phyloP scores from a whole-genome alignment of 1,140 invertebrate species.

The Phymastichus coffea region DNA sequence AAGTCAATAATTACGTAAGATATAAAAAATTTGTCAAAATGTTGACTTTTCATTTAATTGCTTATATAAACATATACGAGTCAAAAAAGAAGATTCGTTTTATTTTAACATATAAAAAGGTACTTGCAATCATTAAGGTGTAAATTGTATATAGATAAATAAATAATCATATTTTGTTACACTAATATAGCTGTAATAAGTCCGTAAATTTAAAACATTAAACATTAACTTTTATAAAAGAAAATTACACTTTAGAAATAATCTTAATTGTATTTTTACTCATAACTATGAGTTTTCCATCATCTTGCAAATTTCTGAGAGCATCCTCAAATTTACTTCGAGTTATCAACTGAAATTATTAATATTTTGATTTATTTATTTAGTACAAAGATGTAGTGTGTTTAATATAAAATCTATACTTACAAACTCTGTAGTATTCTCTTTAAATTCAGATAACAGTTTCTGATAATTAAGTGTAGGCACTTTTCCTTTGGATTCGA shows the following conservation, averaged over 20 bases:
- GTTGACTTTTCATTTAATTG: too few relatives aligned
- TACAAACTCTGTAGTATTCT: slow-evolving; percentile 42
- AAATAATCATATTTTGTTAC: background rate
- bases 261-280: slow-evolving; percentile 80
- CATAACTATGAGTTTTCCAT: slow-evolving; percentile 78
- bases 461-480: slow-evolving; percentile 81
- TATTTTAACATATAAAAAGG: too few relatives aligned
- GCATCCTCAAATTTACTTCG: slow-evolving; percentile 92
- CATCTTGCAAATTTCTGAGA: slow-evolving; percentile 86
- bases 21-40: too few relatives aligned
- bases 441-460: slow-evolving; percentile 78
- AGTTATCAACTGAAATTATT: slow-evolving; percentile 72
- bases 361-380: slow-evolving; percentile 6
- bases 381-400: slow-evolving; percentile 21
- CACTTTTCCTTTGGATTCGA: slow-evolving; percentile 73
- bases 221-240: too few relatives aligned
- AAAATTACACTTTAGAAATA: slow-evolving; percentile 46
- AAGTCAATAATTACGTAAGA: too few relatives aligned
- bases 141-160: too few relatives aligned
- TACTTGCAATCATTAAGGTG: too few relatives aligned
- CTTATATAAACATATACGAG: too few relatives aligned
- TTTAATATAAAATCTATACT: slow-evolving; percentile 3
- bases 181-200: background rate
- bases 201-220: too few relatives aligned
- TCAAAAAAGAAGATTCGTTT: too few relatives aligned